Conservation (phyloP, 2,113 vertebrate species). For the Ctenomys sociabilis region DNA sequence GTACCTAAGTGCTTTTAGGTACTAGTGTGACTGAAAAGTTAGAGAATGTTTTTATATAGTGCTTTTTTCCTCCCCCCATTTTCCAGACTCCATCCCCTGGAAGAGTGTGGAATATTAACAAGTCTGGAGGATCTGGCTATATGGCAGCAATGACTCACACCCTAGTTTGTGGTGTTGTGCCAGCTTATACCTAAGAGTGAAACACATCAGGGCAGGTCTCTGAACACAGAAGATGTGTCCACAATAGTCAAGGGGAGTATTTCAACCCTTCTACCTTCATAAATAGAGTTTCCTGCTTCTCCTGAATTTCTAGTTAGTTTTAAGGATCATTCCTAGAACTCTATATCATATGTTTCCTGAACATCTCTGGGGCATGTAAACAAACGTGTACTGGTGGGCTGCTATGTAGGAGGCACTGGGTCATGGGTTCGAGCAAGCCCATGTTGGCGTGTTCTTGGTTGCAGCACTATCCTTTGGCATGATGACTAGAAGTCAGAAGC, state of each 20-base stretch:
- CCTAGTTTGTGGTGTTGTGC: background rate
- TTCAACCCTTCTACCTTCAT: background rate
- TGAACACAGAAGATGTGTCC: background rate
- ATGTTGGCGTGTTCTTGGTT: background rate
- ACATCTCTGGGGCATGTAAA: constrained; percentile 22
- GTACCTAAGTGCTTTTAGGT: constrained; percentile 60
- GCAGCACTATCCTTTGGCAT: background rate
- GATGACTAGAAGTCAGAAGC: background rate
- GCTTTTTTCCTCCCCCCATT: background rate
- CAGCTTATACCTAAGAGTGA: background rate
- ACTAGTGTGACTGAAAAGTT: background rate
- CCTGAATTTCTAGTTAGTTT: background rate
- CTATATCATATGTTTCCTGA: background rate
- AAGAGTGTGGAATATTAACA: constrained; percentile 40
- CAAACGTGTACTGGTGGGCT: background rate
- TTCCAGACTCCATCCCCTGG: background rate
- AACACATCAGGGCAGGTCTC: background rate
- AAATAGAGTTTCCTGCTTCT: constrained; percentile 7
- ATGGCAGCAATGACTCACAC: background rate
- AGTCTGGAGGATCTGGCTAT: background rate
- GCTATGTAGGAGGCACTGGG: background rate
- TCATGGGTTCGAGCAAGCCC: background rate
- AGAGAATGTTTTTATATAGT: constrained; percentile 41
- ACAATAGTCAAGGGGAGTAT: background rate
- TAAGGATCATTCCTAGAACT: background rate